Conservation (phyloP, 2,113 vertebrate species). For the Chlorocebus sabaeus region DNA sequence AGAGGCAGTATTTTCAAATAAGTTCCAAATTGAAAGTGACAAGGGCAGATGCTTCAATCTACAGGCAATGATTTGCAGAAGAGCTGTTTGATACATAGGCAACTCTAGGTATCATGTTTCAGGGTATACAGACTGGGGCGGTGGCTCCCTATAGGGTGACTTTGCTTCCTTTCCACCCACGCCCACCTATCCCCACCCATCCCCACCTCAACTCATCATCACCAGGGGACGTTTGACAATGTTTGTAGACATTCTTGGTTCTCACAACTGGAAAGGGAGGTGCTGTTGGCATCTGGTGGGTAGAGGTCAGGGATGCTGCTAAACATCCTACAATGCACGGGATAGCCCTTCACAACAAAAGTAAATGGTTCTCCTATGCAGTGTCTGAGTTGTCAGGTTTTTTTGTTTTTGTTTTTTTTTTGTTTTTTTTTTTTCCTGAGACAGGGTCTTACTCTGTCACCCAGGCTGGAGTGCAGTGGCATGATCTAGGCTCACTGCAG, state of each 20-base stretch:
- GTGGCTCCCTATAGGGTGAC: not conserved
- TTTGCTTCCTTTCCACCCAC: not conserved
- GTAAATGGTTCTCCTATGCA: too few relatives aligned
- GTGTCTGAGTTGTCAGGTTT: too few relatives aligned
- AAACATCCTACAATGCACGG: not conserved
- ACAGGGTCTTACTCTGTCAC: too few relatives aligned
- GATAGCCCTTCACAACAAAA: too few relatives aligned
- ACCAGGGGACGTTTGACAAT: not conserved
- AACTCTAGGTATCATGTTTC: not conserved
- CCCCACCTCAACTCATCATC: not conserved
- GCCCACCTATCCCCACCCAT: rapidly evolving
- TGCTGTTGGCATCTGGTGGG: not conserved
- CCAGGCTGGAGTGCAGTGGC: too few relatives aligned
- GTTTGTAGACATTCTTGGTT: not conserved
- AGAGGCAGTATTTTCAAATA: slow-evolving; percentile 32
- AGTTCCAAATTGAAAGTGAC: slow-evolving; percentile 24
- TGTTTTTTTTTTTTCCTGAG: too few relatives aligned
- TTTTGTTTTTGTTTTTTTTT: too few relatives aligned
- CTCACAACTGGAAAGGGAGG: not conserved
- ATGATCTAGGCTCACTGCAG: too few relatives aligned
- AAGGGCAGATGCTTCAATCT: slow-evolving; percentile 22
- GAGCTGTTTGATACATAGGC: not conserved
- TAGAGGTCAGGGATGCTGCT: not conserved
- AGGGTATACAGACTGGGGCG: not conserved
- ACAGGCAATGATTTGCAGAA: slow-evolving; percentile 12